Evolutionary conservation across 2,113 vertebrate species (phyloP).

Genomic region (Clarias magur): DNA sequence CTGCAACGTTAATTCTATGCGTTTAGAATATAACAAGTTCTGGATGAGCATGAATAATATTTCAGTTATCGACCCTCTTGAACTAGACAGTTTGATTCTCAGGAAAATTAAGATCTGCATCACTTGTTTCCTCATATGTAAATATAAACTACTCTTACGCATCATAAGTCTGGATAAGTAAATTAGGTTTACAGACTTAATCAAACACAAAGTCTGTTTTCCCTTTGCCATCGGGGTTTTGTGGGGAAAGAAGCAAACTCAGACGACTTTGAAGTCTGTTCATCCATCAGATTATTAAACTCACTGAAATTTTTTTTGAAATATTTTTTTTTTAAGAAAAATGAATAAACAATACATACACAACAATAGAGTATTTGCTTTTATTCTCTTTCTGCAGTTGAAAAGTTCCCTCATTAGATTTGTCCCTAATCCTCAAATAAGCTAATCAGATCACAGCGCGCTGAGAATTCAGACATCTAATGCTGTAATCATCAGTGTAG

Average conservation of each 20-base stretch:
- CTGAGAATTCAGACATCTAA: conserved; percentile 62
- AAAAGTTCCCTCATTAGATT: conserved; percentile 19
- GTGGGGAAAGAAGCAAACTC: background rate
- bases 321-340: background rate
- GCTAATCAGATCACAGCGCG: conserved; percentile 51
- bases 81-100: background rate
- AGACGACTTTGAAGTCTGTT: conserved; percentile 5
- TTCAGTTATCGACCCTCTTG: background rate
- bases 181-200: background rate
- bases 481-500: conserved; percentile 26
- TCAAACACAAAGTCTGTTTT: background rate
- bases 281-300: background rate
- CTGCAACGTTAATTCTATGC: background rate
- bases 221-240: background rate
- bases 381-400: background rate
- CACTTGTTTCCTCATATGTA: background rate
- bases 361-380: background rate
- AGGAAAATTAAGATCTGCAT: background rate
- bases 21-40: background rate
- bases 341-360: background rate
- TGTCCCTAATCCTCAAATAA: conserved; percentile 49
- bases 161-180: background rate
- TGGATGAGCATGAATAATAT: background rate
- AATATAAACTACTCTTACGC: background rate
- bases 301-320: no score